Conservation (phyloP, 2,113 vertebrate genomes). For the Corythoichthys haematopterus region DNA sequence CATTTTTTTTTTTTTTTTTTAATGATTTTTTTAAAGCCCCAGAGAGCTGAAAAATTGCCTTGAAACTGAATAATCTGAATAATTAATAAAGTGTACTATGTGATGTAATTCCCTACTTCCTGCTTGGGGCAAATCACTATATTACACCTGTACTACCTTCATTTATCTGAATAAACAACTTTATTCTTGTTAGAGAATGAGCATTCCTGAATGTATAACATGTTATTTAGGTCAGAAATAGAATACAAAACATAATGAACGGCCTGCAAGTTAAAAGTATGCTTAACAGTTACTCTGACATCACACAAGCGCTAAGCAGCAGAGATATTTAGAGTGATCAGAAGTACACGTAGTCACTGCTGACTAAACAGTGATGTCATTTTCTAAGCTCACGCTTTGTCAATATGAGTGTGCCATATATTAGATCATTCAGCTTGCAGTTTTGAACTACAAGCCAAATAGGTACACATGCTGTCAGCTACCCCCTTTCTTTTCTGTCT, state of each 20-base stretch:
- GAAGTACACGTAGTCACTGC: slow-evolving; percentile 46
- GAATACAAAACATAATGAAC: slow-evolving; percentile 1
- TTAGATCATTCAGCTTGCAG: slow-evolving; percentile 32
- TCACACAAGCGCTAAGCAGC: too few relatives aligned
- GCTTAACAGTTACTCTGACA: slow-evolving; percentile 13
- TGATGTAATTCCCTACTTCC: background rate
- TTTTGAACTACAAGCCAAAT: slow-evolving; percentile 14
- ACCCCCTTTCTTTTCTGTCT: slow-evolving; percentile 16
- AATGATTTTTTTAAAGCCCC: background rate
- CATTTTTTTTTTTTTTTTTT: background rate
- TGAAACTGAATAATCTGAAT: background rate
- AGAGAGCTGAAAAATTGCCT: background rate
- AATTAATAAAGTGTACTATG: background rate
- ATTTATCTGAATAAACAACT: background rate
- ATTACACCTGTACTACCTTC: background rate
- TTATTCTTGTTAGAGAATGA: background rate
- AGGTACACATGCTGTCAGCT: slow-evolving; percentile 25
- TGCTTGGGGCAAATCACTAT: background rate
- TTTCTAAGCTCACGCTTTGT: slow-evolving; percentile 36
- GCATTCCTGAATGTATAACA: background rate
- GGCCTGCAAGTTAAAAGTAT: slow-evolving; percentile 16
- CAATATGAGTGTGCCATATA: slow-evolving; percentile 21
- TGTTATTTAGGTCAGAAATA: slow-evolving; percentile 2
- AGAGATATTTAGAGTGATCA: slow-evolving; percentile 32
- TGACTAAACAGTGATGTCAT: slow-evolving; percentile 61